A percentile compares a stretch with the other conserved stretches of the same genome.
These are phyloP conservation scores for Illadopsis cleaveri DNA, from an alignment of 2,113 vertebrate species.

Conservation along the genomic window DNA sequence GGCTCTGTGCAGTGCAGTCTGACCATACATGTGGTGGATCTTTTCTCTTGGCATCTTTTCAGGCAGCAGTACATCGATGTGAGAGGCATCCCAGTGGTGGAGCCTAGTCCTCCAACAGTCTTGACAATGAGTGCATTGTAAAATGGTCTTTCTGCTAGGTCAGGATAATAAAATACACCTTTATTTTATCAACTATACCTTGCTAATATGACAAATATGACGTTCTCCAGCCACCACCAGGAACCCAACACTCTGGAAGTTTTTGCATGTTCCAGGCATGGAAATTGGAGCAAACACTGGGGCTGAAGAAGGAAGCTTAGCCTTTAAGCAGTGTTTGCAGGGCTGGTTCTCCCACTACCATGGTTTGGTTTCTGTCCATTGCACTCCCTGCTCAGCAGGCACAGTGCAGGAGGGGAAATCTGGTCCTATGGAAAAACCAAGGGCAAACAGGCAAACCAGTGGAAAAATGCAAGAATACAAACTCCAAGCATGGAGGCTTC, in stretches of 20 bases:
- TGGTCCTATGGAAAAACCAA: neutral
- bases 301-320: neutral
- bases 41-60: neutral
- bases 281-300: neutral
- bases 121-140: neutral
- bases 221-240: neutral
- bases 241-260: neutral
- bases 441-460: fast-evolving
- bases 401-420: neutral
- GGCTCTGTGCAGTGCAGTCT: neutral
- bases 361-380: neutral
- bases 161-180: neutral
- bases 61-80: neutral
- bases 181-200: neutral
- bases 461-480: neutral
- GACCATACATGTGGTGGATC: neutral
- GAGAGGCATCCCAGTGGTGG: neutral
- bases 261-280: neutral
- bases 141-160: neutral
- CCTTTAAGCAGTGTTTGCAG: neutral
- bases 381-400: neutral
- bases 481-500: neutral
- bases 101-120: neutral
- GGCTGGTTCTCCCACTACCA: neutral
- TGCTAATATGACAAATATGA: neutral